Percentiles rank a stretch among this genome's conserved stretches.
These are phyloP conservation scores for Morelia viridis DNA, from an alignment of 2,797 vertebrate species.

Conservation along the genomic window DNA sequence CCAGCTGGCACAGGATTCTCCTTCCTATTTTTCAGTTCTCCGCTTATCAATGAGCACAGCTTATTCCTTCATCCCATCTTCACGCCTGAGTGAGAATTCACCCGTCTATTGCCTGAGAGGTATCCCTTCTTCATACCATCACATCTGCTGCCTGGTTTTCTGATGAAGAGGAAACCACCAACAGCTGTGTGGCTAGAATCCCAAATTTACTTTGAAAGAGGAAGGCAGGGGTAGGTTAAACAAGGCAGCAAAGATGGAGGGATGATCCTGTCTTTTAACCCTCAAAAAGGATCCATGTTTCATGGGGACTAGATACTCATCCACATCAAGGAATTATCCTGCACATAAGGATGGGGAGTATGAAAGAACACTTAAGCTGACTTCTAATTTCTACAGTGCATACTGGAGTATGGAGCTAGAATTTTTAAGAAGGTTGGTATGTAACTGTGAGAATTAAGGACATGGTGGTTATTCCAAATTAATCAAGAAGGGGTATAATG, in stretches of 20 bases:
- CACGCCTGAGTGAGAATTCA: not conserved
- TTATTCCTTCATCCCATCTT: not conserved
- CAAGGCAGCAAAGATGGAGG: not conserved
- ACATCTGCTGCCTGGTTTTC: not conserved
- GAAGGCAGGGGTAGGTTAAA: not conserved
- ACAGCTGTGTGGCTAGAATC: not conserved
- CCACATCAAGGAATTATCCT: not conserved
- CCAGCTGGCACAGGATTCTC: not conserved
- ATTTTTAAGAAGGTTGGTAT: not conserved
- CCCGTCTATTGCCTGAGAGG: not conserved
- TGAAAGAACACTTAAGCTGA: not conserved
- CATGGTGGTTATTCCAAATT: not conserved
- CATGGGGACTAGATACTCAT: not conserved
- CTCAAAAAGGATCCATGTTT: not conserved
- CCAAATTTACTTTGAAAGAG: not conserved
- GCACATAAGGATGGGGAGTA: not conserved
- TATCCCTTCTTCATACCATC: not conserved
- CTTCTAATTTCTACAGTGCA: not conserved
- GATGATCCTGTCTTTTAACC: not conserved
- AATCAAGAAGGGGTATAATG: not conserved
- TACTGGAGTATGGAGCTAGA: not conserved
- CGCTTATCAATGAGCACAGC: not conserved
- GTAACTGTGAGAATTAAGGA: not conserved
- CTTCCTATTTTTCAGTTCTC: not conserved
- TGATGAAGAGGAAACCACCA: conserved; percentile 16